Conservation (phyloP, 2,113 vertebrate genomes). For the Chionis minor region DNA sequence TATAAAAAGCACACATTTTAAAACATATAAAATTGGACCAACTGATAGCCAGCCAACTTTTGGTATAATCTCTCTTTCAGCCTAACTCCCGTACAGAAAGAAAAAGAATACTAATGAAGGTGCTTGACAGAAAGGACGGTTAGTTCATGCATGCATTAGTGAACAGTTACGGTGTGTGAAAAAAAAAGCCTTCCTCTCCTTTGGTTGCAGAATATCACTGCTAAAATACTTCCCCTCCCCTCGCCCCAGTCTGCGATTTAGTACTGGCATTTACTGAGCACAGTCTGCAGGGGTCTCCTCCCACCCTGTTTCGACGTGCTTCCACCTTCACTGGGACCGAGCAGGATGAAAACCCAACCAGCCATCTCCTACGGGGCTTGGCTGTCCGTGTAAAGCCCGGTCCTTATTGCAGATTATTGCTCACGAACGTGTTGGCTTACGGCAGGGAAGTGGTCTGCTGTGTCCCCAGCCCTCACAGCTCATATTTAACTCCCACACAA, state of each 20-base stretch:
- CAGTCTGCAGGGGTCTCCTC: neutral
- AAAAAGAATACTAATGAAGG: constrained; percentile 65
- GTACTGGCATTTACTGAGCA: neutral
- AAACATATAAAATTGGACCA: constrained; percentile 38
- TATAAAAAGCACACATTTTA: constrained; percentile 22
- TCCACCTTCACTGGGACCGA: neutral
- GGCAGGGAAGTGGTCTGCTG: neutral
- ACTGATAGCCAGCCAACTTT: constrained; percentile 53
- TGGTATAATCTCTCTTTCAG: constrained; percentile 30
- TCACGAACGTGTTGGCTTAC: neutral
- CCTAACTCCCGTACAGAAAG: constrained; percentile 33
- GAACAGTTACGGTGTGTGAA: constrained; percentile 54
- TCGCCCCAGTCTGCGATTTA: neutral
- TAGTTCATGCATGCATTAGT: constrained; percentile 63
- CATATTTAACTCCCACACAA: constrained; percentile 51
- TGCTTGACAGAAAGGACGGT: constrained; percentile 57
- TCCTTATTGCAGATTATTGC: constrained; percentile 29
- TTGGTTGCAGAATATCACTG: constrained; percentile 35
- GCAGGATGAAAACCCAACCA: constrained; percentile 32
- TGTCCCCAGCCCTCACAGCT: constrained; percentile 18
- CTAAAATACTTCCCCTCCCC: neutral
- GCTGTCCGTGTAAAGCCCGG: neutral
- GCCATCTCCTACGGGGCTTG: neutral
- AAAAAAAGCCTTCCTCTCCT: constrained; percentile 14
- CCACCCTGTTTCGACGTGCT: neutral